phyloP scores from a whole-genome alignment of 2,113 vertebrate species.

The Bothrops jararaca region DNA sequence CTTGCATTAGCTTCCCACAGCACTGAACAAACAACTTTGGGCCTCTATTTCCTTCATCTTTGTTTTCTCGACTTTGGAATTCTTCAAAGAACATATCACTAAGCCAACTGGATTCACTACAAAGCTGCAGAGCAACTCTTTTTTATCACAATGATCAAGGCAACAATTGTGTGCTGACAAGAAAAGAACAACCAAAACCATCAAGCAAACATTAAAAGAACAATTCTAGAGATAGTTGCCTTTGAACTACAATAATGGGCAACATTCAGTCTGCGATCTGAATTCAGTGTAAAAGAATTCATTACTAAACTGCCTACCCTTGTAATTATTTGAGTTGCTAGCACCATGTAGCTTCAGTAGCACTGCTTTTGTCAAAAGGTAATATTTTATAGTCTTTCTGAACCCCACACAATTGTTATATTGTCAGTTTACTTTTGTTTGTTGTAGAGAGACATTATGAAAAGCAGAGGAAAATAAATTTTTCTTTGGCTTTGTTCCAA shows the following conservation, averaged over 20 bases:
- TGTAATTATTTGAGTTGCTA: constrained; percentile 63
- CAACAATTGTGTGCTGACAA: constrained; percentile 78
- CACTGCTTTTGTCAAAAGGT: constrained; percentile 60
- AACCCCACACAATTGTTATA: constrained; percentile 54
- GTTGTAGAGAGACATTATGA: constrained; percentile 50
- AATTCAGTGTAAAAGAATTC: constrained; percentile 72
- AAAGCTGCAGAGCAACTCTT: constrained; percentile 72
- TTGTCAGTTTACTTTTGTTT: constrained; percentile 68
- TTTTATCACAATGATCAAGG: constrained; percentile 78
- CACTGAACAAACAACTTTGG: constrained; percentile 73
- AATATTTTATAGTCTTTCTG: constrained; percentile 63
- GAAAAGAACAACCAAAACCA: constrained; percentile 79
- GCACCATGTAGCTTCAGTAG: constrained; percentile 61
- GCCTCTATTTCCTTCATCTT: constrained; percentile 73
- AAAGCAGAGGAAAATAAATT: constrained; percentile 64
- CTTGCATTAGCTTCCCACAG: constrained; percentile 74
- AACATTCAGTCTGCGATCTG: constrained; percentile 71
- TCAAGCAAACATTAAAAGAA: constrained; percentile 76
- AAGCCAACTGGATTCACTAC: constrained; percentile 76
- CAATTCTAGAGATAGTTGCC: constrained; percentile 77
- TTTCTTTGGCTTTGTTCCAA: constrained; percentile 63
- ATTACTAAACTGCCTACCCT: constrained; percentile 66
- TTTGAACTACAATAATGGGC: constrained; percentile 76
- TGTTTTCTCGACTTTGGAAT: constrained; percentile 74
- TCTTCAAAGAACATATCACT: constrained; percentile 74